A percentile compares a stretch with the other conserved stretches of the same genome.
Conservation (phyloP, 2,797 vertebrate genomes). For the Sphaeramia orbicularis region DNA sequence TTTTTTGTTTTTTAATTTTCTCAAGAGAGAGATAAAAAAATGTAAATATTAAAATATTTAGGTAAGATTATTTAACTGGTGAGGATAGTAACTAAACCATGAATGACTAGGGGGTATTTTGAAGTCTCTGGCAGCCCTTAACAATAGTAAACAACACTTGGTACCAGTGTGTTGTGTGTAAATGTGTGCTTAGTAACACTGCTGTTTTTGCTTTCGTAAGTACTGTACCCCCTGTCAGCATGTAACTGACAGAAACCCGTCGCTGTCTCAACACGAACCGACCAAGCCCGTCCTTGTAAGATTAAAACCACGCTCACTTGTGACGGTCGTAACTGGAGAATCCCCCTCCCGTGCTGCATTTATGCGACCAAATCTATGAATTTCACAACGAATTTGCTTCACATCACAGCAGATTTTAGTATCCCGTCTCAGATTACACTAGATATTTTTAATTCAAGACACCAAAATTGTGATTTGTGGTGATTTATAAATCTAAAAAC, state of each 20-base stretch:
- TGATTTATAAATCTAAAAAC: not conserved
- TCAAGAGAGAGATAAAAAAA: slow-evolving; percentile 84
- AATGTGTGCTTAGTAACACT: slow-evolving; percentile 82
- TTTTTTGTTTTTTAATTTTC: slow-evolving; percentile 76
- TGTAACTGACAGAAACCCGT: slow-evolving; percentile 74
- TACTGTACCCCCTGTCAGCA: slow-evolving; percentile 83
- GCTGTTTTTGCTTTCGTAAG: slow-evolving; percentile 81
- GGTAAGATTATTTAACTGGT: slow-evolving; percentile 91
- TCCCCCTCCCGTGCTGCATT: slow-evolving; percentile 7
- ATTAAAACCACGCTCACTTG: slow-evolving; percentile 19
- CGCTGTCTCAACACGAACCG: slow-evolving; percentile 51
- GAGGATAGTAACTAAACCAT: slow-evolving; percentile 84
- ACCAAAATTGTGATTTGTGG: not conserved
- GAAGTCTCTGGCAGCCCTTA: slow-evolving; percentile 77
- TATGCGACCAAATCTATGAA: slow-evolving; percentile 23
- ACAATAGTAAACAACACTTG: slow-evolving; percentile 74
- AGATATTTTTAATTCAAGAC: not conserved
- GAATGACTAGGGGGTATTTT: slow-evolving; percentile 81
- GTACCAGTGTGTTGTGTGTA: slow-evolving; percentile 76
- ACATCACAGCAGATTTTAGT: slow-evolving; percentile 11
- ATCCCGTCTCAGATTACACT: slow-evolving; percentile 2
- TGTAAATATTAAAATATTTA: slow-evolving; percentile 91
- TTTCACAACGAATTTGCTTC: slow-evolving; percentile 7
- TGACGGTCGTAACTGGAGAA: slow-evolving; percentile 18
- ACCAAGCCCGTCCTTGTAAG: slow-evolving; percentile 29